phyloP scores from a whole-genome alignment of 2,888 invertebrate species.

The Clivina fossor region DNA sequence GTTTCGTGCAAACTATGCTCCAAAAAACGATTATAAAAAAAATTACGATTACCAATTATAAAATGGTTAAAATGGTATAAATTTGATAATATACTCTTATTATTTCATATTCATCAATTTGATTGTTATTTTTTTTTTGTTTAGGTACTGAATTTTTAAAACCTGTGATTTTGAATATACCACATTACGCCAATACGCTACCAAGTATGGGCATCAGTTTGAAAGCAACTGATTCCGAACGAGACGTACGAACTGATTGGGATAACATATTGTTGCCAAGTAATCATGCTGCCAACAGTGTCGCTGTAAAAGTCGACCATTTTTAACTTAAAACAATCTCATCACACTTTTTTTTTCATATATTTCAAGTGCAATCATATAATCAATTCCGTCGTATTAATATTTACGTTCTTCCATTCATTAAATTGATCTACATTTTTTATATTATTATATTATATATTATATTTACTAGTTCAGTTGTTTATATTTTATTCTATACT shows the following conservation, averaged over 20 bases:
- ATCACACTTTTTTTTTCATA: not conserved
- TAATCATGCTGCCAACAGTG: conserved; percentile 81
- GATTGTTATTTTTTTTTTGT: conserved; percentile 31
- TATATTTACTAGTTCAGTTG: no score
- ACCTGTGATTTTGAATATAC: conserved; percentile 89
- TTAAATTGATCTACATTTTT: no score
- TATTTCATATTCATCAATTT: not conserved
- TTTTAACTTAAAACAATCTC: no score
- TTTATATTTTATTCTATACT: no score
- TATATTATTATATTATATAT: no score
- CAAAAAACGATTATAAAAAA: no score
- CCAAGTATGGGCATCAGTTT: conserved; percentile 75
- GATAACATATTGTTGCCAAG: conserved; percentile 82
- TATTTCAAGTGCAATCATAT: conserved; percentile 21
- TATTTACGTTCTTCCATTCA: no score
- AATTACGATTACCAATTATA: not conserved
- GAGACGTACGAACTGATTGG: conserved; percentile 82
- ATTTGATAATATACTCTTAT: not conserved
- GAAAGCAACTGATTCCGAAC: conserved; percentile 79
- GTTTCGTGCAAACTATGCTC: not conserved
- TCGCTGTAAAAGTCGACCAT: conserved; percentile 89
- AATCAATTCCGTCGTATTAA: not conserved
- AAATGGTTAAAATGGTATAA: not conserved
- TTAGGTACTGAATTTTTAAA: conserved; percentile 77
- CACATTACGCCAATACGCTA: conserved; percentile 80